phyloP scores from a whole-genome alignment of 64 coral and sea anemone genomes.

The Stylophora pistillata region DNA sequence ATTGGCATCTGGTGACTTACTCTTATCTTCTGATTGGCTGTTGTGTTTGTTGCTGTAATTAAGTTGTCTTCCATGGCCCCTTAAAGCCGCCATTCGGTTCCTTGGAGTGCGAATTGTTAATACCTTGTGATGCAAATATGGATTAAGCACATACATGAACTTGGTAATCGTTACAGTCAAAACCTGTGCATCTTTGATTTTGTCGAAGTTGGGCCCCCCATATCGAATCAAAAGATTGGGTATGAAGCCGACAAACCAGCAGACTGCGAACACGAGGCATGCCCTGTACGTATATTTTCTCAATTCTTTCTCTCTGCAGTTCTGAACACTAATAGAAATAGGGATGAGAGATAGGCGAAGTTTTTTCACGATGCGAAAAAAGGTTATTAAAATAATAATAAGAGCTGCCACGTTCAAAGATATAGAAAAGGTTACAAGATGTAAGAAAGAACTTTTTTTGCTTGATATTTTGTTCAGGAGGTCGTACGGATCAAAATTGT shows the following conservation, averaged over 20 bases:
- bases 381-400: background rate
- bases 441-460: background rate
- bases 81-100: background rate
- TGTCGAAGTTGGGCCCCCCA: background rate
- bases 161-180: background rate
- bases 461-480: background rate
- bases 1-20: too few relatives aligned
- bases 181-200: background rate
- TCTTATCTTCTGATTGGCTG: background rate
- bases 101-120: background rate
- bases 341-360: background rate
- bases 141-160: background rate
- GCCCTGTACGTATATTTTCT: background rate
- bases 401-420: background rate
- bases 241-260: background rate
- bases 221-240: background rate
- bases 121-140: background rate
- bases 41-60: background rate
- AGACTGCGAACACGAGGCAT: background rate
- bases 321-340: background rate
- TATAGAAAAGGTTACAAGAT: background rate
- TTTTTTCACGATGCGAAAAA: background rate
- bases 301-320: background rate
- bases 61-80: background rate
- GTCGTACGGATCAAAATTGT: background rate